phyloP scores from a whole-genome alignment of 1,140 invertebrate species.

The Apis florea region DNA sequence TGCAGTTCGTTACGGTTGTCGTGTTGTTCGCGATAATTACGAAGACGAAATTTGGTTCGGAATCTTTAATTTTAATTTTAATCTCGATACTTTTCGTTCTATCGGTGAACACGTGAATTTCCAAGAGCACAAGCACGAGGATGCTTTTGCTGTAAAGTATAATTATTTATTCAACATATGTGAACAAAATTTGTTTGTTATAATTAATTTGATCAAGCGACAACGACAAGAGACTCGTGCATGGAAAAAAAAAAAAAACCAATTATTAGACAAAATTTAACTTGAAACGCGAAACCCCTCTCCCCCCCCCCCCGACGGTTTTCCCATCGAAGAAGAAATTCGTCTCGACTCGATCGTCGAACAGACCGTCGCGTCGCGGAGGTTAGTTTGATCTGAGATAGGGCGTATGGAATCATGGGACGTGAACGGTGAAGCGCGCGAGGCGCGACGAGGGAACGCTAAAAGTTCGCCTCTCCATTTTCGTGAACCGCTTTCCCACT shows the following conservation, averaged over 20 bases:
- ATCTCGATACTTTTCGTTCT: too few relatives aligned
- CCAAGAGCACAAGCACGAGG: too few relatives aligned
- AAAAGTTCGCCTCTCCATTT: constrained; percentile 46
- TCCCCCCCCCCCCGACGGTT: too few relatives aligned
- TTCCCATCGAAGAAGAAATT: constrained; percentile 1
- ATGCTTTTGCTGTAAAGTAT: too few relatives aligned
- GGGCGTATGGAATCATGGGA: constrained; percentile 31
- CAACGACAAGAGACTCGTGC: too few relatives aligned
- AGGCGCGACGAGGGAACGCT: constrained; percentile 54
- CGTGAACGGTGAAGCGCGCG: constrained; percentile 21
- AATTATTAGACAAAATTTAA: neutral
- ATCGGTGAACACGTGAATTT: neutral
- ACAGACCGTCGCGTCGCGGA: constrained; percentile 7
- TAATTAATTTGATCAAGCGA: too few relatives aligned
- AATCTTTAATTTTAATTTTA: neutral
- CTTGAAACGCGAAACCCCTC: too few relatives aligned
- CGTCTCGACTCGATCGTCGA: constrained; percentile 40
- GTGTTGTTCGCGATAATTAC: constrained; percentile 35
- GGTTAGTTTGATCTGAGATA: constrained; percentile 42
- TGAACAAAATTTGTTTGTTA: too few relatives aligned
- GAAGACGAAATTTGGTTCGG: constrained; percentile 37
- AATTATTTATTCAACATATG: too few relatives aligned
- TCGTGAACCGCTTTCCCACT: neutral
- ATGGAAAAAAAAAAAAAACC: too few relatives aligned
- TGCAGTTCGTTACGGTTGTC: constrained; percentile 29